Conservation (phyloP, 1,140 invertebrate species). For the Leptopilina boulardi region DNA sequence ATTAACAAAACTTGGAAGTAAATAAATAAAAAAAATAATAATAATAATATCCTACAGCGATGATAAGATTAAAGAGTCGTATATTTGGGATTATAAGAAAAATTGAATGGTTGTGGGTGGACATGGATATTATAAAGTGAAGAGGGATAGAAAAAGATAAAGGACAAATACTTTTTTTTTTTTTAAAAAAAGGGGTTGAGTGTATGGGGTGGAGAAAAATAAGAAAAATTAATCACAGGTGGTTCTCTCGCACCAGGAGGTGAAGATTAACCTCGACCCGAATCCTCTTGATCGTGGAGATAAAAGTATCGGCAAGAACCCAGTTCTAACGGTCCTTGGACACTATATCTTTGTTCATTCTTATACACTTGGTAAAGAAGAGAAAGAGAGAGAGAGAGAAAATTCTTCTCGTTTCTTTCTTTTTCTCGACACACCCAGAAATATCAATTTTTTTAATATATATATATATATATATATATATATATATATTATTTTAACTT, state of each 20-base stretch:
- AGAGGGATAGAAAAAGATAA: neutral
- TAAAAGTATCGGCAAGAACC: slow-evolving; percentile 25
- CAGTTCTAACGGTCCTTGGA: slow-evolving; percentile 28
- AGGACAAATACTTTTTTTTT: neutral
- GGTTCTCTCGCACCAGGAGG: slow-evolving; percentile 14
- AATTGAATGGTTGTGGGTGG: neutral
- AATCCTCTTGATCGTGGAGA: slow-evolving; percentile 31
- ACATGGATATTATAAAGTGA: neutral
- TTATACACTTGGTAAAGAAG: too few species aligned
- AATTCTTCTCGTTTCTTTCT: neutral
- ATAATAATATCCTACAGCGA: neutral
- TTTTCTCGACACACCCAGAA: slow-evolving; percentile 6
- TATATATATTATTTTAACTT: neutral
- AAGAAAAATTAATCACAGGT: slow-evolving; percentile 29
- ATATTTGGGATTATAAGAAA: neutral
- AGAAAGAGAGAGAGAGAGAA: too few species aligned
- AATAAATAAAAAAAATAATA: neutral
- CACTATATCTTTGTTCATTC: slow-evolving; percentile 12
- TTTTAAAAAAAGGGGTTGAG: too few species aligned
- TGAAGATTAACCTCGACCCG: slow-evolving; percentile 32
- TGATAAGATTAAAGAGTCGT: neutral
- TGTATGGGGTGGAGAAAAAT: neutral
- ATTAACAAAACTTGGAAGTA: too few species aligned
- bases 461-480: neutral
- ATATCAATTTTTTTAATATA: neutral